Evolutionary conservation across 2,113 vertebrate genomes (phyloP).

Genomic region (Mus pahari): DNA sequence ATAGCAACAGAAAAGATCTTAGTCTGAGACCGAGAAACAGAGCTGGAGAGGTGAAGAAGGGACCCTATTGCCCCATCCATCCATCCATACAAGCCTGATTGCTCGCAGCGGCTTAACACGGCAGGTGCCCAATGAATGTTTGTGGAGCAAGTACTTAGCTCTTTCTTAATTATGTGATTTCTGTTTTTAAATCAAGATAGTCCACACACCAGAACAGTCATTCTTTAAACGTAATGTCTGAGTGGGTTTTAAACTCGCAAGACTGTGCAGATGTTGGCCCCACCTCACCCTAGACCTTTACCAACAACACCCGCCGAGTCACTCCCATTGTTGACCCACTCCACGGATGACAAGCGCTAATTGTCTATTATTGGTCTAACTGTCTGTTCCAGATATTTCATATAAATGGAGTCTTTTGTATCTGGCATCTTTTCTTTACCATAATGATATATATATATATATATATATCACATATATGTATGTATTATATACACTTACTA

Average conservation of each 20-base stretch:
- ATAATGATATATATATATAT: background rate
- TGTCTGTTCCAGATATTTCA: background rate
- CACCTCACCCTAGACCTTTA: background rate
- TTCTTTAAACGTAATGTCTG: background rate
- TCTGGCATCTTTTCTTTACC: background rate
- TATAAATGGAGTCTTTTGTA: background rate
- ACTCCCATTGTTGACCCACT: too few species aligned
- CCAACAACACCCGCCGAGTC: background rate
- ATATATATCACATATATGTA: background rate
- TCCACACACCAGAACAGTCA: background rate
- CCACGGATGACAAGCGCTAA: background rate
- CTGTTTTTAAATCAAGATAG: background rate
- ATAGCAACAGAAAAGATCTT: background rate
- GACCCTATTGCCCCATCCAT: background rate
- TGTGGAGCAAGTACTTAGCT: background rate
- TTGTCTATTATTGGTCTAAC: background rate
- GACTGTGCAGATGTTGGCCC: background rate
- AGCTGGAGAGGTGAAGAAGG: background rate
- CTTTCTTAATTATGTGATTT: background rate
- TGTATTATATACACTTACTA: background rate
- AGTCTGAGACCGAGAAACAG: background rate
- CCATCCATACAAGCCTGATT: background rate
- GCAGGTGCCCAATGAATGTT: background rate
- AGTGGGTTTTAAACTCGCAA: background rate
- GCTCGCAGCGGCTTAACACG: background rate